A percentile compares a stretch with the other conserved stretches of the same genome.
phyloP scores from a whole-genome alignment of 2,888 invertebrate genomes.

The Xylota segnis region DNA sequence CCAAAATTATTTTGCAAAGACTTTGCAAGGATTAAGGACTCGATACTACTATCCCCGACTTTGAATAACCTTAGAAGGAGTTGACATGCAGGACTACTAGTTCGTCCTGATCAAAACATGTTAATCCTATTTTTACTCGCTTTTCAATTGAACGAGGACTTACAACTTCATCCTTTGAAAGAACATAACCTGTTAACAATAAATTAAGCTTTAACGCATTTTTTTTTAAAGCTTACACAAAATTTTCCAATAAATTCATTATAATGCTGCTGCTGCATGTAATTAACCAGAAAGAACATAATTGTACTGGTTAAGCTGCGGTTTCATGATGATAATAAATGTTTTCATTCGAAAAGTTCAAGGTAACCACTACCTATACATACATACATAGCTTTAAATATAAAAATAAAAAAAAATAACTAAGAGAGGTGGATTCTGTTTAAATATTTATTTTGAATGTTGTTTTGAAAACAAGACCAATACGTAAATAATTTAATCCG shows the following conservation, averaged over 20 bases:
- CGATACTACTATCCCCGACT: too few relatives aligned
- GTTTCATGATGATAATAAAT: conserved; percentile 1
- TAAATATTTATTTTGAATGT: background rate
- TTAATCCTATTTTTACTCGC: too few relatives aligned
- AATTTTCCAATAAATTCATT: conserved; percentile 10
- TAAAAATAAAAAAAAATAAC: background rate
- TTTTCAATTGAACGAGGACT: too few relatives aligned
- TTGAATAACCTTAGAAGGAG: too few relatives aligned
- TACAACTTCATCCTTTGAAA: too few relatives aligned
- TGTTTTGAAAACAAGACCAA: background rate
- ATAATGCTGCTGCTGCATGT: background rate
- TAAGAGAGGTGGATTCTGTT: background rate
- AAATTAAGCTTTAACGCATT: background rate
- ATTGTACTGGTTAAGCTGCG: background rate
- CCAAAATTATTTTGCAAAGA: too few relatives aligned
- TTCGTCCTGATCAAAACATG: too few relatives aligned
- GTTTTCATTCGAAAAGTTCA: conserved; percentile 15
- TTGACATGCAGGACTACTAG: too few relatives aligned
- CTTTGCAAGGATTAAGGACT: too few relatives aligned
- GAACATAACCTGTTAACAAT: background rate
- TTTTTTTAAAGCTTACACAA: background rate
- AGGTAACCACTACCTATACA: conserved; percentile 1
- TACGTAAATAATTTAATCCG: conserved; percentile 2
- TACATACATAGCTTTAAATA: background rate
- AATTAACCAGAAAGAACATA: background rate